Evolutionary conservation across 2,888 invertebrate species (phyloP), one percentile per base, ranked within the genome.

Genomic region (Ornithoptera alexandrae): DNA sequence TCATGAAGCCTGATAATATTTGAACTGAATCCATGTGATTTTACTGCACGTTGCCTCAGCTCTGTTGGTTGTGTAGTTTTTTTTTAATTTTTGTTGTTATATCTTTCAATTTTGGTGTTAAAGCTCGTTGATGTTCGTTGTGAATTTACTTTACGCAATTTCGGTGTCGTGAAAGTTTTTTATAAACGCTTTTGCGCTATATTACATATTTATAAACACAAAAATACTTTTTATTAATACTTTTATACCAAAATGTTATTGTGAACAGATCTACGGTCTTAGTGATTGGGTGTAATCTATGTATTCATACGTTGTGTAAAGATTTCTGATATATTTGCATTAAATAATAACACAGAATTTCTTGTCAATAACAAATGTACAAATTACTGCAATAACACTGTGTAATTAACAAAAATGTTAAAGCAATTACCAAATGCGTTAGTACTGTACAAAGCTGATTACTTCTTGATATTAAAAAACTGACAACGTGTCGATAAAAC

Each of bases 101-200:
- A 39, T 10, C 10, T 1, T 39, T 39, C 75, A 73, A 74, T 78
- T 79, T 81, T 77, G 77, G 71, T 77, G 78, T 79, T 75, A 65
- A 73, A 74, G 81, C 81, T 83, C 81, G 89, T 81, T 79, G 66
- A 77, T 84, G 82, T 86, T 85, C 76, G 78, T 81, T 85, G 85
- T 88, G 83, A 82, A 81, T 84, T 84, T 83, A n/a, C n/a, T 86
- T 84, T 84, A 81, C 76, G 82, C 81, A 77, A 80, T 88, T 90
- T 91, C 86, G 85, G 79, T 91, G 90, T 91, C 86, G 89, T 90
- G 84, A 76, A 81, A 74, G 81, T 80, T 75, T 87, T 89, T 88
- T 90, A 84, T 85, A 81, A 88, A 89, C 88, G 92, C 91, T 89
- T 91, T 92, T 92, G 90, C 91, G 90, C 88, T 82, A 85, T 87